A percentile compares a stretch with the other conserved stretches of the same genome.
Conservation (phyloP, 2,888 invertebrate genomes). For the Clivina fossor region DNA sequence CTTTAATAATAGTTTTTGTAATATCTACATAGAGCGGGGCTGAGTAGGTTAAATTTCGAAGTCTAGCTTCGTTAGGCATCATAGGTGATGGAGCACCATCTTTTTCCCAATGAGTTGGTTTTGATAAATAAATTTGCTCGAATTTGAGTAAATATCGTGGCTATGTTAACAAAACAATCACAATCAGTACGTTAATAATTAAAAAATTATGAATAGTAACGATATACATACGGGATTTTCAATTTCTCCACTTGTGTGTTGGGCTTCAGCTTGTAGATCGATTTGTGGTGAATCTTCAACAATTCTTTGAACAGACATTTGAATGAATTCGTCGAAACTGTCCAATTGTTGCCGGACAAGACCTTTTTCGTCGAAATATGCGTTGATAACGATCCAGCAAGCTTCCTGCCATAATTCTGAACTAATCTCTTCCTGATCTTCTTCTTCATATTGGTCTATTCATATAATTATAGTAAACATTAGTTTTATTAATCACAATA, state of each 20-base stretch:
- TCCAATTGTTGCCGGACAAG: constrained; percentile 98
- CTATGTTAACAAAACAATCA: constrained; percentile 49
- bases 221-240: constrained; percentile 69
- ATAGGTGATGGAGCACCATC: constrained; percentile 99
- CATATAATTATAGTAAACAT: constrained; percentile 1
- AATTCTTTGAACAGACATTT: constrained; percentile 99
- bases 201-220: constrained; percentile 2
- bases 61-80: constrained; percentile 99
- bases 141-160: constrained; percentile 93
- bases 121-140: constrained; percentile 98
- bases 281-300: constrained; percentile 99
- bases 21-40: constrained; percentile 99
- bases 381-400: constrained; percentile 99
- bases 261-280: constrained; percentile 96
- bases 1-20: constrained; percentile 91
- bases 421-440: constrained; percentile 93
- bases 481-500: background rate
- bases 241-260: constrained; percentile 91
- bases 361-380: constrained; percentile 99
- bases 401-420: constrained; percentile 99
- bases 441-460: constrained; percentile 72
- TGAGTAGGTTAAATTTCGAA: constrained; percentile 96
- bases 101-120: constrained; percentile 99
- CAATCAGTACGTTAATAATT: background rate
- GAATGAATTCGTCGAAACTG: constrained; percentile 99